Evolutionary conservation across 2,113 vertebrate genomes (phyloP), one percentile per base, ranked within the genome.

Genomic region (Jacana jacana): DNA sequence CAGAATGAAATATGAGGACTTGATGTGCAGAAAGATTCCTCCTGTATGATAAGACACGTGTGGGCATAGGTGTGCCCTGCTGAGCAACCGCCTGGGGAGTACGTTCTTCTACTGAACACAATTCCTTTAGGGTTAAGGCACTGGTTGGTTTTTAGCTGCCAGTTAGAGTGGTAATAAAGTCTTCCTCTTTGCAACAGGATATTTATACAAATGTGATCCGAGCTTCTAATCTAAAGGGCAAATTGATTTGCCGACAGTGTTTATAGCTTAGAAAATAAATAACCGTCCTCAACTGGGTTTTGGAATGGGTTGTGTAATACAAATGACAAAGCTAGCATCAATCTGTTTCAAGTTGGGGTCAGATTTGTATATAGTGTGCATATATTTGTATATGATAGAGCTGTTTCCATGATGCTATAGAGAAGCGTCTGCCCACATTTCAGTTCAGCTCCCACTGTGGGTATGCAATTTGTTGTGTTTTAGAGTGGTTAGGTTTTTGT

Each of bases 201-300:
- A 97, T 96, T 96, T 97, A 97, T 95, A 96, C 91, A 96, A 96
- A 94, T 87, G 91, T 0, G 57, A 84, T 92, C 83, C 6, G 49
- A 91, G 86, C 77, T 93, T 82, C 95, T 92, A 85, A 96, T 96
- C 93, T 97, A 95, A 96, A 96, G 90, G 93, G 88, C 93, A 97
- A 61, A 96, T 95, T 96, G 89, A 92, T 97, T 97, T 96, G 91
- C 84, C 55, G 5, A 75, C 88, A 93, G 86, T 96, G 92, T 96
- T 96, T 97, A 97, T 97, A 95, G 91, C 65, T 92, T 89, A 77
- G 61, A 94, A 96, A 96, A 97, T 94, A 97, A 95, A 96, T 97
- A 97, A 95, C 63, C 0, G 24, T 92, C 77, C 86, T 93, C 37
- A 0, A 68, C 90, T 88, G 80, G 75, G 52, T 80, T 96, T 96